Base-by-base conservation (phyloP, 2,888 invertebrate genomes). In the Acleris cristana region DNA sequence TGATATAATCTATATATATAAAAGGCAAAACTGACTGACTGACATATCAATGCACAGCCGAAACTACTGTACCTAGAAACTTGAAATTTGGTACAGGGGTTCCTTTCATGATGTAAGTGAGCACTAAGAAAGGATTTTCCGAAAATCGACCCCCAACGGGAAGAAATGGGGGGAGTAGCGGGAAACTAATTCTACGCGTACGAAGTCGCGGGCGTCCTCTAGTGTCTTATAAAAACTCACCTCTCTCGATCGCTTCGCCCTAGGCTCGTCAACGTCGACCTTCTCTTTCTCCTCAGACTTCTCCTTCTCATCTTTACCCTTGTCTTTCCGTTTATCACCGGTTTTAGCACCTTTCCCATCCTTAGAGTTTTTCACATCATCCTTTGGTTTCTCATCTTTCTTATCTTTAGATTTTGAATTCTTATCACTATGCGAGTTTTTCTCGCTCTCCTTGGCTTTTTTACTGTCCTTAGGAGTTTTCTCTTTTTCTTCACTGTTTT, bases 221-320 rank as follows among this genome's bases (percentile, higher is more conserved):
- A n/a, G n/a, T n/a, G n/a, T n/a, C n/a, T n/a, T n/a, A n/a, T n/a
- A n/a, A n/a, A 23, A 53, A 70, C 80, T 75, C 54, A 91, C 91
- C 86, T 92, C 92, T 79, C 92, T 87, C 78, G 87, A 85, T 74
- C 91, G 79, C 74, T 91, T 92, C 52, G 90, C 90, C 73, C 90
- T 78, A 0, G 90, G 90, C 70, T 92, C 92, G 0, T 76, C 80
- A 0, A 70, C 64, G 18, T 84, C 86, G n/a, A 75, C 82, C 48
- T 80, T 81, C 7, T 85, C 81, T 18, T 77, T 76, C 5, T 76
- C 75, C 21, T 77, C 74, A 12, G 69, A 65, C 51, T 78, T 75
- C 56, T 69, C 74, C 26, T 76, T 73, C 54, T 74, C 72, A 53
- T 70, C 68, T 23, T 66, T 66, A 10, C 68, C 64, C 51, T 73